phyloP scores from a whole-genome alignment of 2,888 invertebrate genomes.

The Phortica okadai region DNA sequence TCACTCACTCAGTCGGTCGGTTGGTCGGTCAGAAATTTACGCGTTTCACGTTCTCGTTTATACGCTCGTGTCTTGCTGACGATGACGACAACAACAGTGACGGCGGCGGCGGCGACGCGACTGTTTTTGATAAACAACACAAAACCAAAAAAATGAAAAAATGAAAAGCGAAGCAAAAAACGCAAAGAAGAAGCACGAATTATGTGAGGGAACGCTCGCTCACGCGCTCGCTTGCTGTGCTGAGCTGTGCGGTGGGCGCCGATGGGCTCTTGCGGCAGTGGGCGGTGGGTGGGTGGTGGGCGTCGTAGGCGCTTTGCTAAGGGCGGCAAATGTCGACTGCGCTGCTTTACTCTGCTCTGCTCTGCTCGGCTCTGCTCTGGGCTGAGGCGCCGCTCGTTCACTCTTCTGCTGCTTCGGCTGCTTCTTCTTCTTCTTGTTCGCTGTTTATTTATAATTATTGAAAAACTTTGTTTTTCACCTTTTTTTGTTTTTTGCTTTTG shows the following conservation, averaged over 20 bases:
- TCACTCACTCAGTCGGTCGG: not conserved
- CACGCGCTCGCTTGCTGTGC: not conserved
- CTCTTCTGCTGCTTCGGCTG: constrained; percentile 35
- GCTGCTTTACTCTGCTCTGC: constrained; percentile 23
- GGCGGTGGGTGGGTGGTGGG: no score
- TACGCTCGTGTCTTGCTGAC: not conserved
- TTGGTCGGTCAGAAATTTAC: no score
- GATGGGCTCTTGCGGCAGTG: no score
- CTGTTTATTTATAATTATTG: constrained; percentile 69
- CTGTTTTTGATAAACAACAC: not conserved
- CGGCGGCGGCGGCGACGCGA: not conserved
- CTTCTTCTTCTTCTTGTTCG: constrained; percentile 38
- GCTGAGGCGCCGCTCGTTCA: constrained; percentile 47
- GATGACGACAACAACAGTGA: not conserved
- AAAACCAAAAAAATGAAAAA: not conserved
- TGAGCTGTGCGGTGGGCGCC: not conserved
- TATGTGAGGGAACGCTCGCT: not conserved
- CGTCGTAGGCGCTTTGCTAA: no score
- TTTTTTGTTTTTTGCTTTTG: constrained; percentile 43
- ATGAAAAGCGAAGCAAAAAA: no score
- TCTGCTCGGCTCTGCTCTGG: not conserved
- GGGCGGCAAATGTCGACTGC: no score
- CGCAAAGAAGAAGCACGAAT: no score
- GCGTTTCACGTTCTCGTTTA: no score
- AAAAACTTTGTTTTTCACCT: constrained; percentile 35